These are phyloP conservation scores for Bufo bufo DNA, from an alignment of 2,113 vertebrate species.

Conservation along the genomic window DNA sequence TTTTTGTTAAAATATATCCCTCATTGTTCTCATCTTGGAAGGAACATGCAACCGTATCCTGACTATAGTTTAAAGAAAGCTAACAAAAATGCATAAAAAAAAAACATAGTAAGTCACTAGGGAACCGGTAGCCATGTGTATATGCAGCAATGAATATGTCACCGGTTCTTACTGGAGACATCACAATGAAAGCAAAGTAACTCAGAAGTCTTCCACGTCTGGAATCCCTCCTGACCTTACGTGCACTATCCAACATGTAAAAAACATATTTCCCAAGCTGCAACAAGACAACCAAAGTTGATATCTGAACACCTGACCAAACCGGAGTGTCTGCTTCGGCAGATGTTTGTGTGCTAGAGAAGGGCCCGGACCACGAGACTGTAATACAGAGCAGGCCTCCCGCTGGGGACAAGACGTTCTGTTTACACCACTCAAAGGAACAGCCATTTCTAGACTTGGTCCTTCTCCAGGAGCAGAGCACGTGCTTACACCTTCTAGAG, in stretches of 20 bases:
- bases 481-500: background rate
- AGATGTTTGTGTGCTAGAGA: slow-evolving; percentile 12
- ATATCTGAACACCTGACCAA: slow-evolving; percentile 10
- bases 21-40: too few species aligned
- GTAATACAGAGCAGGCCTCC: background rate
- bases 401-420: slow-evolving; percentile 4
- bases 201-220: background rate
- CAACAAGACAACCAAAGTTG: background rate
- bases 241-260: too few species aligned
- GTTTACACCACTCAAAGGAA: background rate
- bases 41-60: too few species aligned
- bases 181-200: background rate
- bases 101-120: too few species aligned
- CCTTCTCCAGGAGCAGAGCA: background rate
- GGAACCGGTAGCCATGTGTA: too few species aligned
- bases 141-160: too few species aligned
- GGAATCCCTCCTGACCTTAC: background rate
- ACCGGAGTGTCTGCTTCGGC: slow-evolving; percentile 1
- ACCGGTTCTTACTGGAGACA: too few species aligned
- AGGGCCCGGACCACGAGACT: background rate
- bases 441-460: background rate
- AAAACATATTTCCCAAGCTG: slow-evolving; percentile 10
- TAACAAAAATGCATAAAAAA: too few species aligned
- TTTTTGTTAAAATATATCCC: too few species aligned
- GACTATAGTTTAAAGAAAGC: too few species aligned